These are phyloP conservation scores for Psilanteris sp. DNA, from an alignment of 1,140 invertebrate species.

Conservation along the genomic window DNA sequence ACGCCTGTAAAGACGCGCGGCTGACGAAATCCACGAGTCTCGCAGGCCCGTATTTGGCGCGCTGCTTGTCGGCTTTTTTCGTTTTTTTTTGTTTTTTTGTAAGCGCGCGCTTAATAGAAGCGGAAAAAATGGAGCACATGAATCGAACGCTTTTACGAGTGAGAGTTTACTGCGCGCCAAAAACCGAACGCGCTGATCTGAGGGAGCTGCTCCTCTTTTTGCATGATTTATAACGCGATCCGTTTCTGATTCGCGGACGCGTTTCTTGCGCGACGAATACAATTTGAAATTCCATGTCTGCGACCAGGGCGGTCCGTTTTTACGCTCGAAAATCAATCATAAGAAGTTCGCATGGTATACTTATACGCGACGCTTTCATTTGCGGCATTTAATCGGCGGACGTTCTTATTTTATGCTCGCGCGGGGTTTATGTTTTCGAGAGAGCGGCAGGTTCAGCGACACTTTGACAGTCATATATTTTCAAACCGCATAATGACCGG, in stretches of 20 bases:
- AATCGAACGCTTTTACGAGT: too few relatives aligned
- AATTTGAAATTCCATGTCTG: slow-evolving; percentile 68
- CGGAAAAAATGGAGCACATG: too few relatives aligned
- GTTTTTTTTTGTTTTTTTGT: not conserved
- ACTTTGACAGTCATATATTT: too few relatives aligned
- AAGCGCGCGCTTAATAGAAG: too few relatives aligned
- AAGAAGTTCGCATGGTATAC: slow-evolving; percentile 66
- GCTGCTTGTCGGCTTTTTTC: not conserved
- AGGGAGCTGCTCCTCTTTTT: slow-evolving; percentile 36
- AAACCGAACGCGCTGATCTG: slow-evolving; percentile 28
- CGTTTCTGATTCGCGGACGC: slow-evolving; percentile 47
- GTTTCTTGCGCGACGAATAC: slow-evolving; percentile 69
- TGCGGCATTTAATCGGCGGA: slow-evolving; percentile 34
- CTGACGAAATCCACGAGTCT: too few relatives aligned
- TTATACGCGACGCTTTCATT: slow-evolving; percentile 43
- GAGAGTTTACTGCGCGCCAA: too few relatives aligned
- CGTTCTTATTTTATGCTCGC: slow-evolving; percentile 24
- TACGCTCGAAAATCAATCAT: slow-evolving; percentile 47
- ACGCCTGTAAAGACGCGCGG: slow-evolving; percentile 4
- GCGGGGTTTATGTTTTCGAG: slow-evolving; percentile 5
- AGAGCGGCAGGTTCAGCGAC: too few relatives aligned
- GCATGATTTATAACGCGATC: slow-evolving; percentile 59
- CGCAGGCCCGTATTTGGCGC: too few relatives aligned
- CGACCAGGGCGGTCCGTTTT: slow-evolving; percentile 71
- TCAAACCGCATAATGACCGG: too few relatives aligned